These are phyloP conservation scores for Diachrysia chrysitis DNA, from an alignment of 2,888 invertebrate species.

Conservation along the genomic window DNA sequence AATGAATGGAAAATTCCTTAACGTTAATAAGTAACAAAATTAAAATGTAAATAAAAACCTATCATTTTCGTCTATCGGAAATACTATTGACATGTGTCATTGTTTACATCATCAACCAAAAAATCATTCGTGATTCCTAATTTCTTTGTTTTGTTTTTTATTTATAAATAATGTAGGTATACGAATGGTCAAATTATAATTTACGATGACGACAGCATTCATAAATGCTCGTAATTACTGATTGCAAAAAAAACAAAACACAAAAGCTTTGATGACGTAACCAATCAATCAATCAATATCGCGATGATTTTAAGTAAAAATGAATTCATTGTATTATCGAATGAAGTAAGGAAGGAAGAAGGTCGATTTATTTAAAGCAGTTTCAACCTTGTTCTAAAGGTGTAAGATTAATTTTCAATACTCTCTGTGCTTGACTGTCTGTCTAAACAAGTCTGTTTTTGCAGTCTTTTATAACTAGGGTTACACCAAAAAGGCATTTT, in stretches of 20 bases:
- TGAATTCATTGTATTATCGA: slow-evolving; percentile 21
- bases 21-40: too few relatives aligned
- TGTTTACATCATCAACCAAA: slow-evolving; percentile 3
- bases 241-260: slow-evolving; percentile 42
- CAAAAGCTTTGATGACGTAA: slow-evolving; percentile 45
- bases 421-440: slow-evolving; percentile 45
- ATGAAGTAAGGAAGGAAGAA: slow-evolving; percentile 39
- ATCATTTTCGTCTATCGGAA: background rate
- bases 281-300: slow-evolving; percentile 41
- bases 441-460: slow-evolving; percentile 65
- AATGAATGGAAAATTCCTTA: too few relatives aligned
- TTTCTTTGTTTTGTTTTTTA: slow-evolving; percentile 23
- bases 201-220: slow-evolving; percentile 37
- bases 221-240: slow-evolving; percentile 46
- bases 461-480: slow-evolving; percentile 60
- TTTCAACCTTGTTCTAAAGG: slow-evolving; percentile 21
- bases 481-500: slow-evolving; percentile 61
- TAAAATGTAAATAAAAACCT: background rate
- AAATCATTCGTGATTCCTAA: background rate
- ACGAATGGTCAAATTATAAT: slow-evolving; percentile 31
- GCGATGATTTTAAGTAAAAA: slow-evolving; percentile 42
- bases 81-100: background rate
- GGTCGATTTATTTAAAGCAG: slow-evolving; percentile 15
- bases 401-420: slow-evolving; percentile 36
- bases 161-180: slow-evolving; percentile 8